Percentiles rank a stretch among this genome's conserved stretches.
Conservation (phyloP, 2,888 invertebrate genomes). For the Pinctada fucata region DNA sequence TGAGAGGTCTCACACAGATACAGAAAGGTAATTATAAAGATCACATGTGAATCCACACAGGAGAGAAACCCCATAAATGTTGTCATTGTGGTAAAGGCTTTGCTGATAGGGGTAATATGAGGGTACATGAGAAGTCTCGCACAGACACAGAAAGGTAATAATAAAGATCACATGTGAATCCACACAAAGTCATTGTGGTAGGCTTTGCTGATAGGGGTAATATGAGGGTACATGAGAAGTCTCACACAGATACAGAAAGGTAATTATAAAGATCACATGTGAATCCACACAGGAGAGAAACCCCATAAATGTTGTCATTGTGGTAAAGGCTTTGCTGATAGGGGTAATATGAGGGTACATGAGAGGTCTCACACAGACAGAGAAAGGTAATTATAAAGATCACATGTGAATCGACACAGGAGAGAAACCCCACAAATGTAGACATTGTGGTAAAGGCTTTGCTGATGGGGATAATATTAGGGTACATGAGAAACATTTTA, state of each 20-base stretch:
- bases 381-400: neutral
- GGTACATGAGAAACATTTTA: neutral
- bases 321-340: no score
- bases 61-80: slow-evolving; percentile 1
- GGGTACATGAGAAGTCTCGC: neutral
- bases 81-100: neutral
- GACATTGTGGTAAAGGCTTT: neutral
- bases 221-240: no score
- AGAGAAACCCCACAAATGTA: neutral
- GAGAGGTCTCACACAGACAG: neutral
- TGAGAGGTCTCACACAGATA: neutral
- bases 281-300: neutral
- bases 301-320: neutral
- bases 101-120: neutral
- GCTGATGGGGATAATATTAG: neutral
- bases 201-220: neutral
- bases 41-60: neutral
- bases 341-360: no score
- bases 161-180: neutral
- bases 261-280: neutral
- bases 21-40: neutral
- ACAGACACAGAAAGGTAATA: neutral
- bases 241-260: neutral
- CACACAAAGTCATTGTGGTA: neutral
- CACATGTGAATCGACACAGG: neutral